A percentile compares a stretch with the other conserved stretches of the same genome.
These are phyloP conservation scores for human DNA, from an alignment of 2,113 vertebrate species.

Conservation along the genomic window DNA sequence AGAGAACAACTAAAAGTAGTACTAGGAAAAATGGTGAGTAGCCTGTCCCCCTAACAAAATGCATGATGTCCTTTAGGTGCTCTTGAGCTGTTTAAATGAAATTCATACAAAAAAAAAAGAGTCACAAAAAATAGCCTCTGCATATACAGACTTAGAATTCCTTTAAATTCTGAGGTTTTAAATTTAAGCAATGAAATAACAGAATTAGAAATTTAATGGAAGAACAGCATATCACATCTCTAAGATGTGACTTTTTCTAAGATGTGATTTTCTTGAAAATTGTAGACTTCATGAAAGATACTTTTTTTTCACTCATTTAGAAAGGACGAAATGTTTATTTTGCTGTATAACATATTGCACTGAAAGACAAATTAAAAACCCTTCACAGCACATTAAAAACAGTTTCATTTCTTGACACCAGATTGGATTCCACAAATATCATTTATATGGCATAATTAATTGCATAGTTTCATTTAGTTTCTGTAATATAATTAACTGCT, in stretches of 20 bases:
- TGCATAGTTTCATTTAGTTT: constrained; percentile 54
- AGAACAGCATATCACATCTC: background rate
- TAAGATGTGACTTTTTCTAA: background rate
- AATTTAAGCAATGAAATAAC: background rate
- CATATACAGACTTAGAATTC: background rate
- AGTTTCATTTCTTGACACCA: constrained; percentile 21
- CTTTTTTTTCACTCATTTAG: background rate
- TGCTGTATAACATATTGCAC: background rate
- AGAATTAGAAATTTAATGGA: background rate
- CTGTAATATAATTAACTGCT: constrained; percentile 42
- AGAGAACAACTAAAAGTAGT: background rate
- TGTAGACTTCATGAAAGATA: background rate
- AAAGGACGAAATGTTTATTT: constrained; percentile 11
- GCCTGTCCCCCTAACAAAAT: background rate
- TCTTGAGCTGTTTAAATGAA: background rate
- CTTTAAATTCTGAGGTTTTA: background rate
- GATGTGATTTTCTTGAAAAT: background rate
- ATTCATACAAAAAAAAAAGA: background rate
- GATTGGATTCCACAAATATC: constrained; percentile 4
- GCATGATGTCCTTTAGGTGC: background rate
- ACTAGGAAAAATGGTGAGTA: background rate
- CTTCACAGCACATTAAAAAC: constrained; percentile 37
- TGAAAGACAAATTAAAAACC: background rate
- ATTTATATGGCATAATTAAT: constrained; percentile 46
- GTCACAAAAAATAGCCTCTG: background rate